phyloP scores from a whole-genome alignment of 1,140 invertebrate species.

The Eupristina koningsbergeri region DNA sequence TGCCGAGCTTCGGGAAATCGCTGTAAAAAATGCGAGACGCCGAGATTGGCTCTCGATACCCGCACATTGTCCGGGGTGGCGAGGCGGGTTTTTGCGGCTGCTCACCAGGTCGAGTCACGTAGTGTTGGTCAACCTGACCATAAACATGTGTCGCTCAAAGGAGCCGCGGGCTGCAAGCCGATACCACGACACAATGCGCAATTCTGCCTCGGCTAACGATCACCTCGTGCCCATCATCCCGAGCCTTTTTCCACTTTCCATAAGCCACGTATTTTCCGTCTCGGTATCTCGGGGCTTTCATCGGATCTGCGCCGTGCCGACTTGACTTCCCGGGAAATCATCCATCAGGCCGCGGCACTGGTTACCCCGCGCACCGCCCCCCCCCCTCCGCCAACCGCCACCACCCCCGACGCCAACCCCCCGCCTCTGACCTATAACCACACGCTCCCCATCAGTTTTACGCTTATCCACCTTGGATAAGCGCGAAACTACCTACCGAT shows the following conservation, averaged over 20 bases:
- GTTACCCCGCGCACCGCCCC: background rate
- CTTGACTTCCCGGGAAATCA: background rate
- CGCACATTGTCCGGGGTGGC: background rate
- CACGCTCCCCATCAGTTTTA: too few species aligned
- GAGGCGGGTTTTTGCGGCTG: background rate
- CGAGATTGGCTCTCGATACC: background rate
- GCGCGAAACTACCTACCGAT: background rate
- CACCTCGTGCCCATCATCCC: background rate
- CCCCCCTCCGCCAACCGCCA: too few species aligned
- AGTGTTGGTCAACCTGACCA: background rate
- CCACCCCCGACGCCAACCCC: too few species aligned
- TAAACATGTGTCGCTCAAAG: background rate
- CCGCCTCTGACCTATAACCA: conserved; percentile 8
- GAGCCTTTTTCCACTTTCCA: conserved; percentile 19
- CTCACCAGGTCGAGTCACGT: background rate
- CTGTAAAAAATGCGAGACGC: background rate
- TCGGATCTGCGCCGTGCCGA: background rate
- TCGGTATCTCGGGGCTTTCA: conserved; percentile 4
- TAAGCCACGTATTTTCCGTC: background rate
- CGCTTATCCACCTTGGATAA: too few species aligned
- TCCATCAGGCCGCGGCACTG: background rate
- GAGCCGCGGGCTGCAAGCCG: background rate
- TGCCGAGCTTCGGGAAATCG: background rate
- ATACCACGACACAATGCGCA: background rate
- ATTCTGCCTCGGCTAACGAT: background rate